Conservation (phyloP, 1,140 invertebrate species). For the Lithobius niger region DNA sequence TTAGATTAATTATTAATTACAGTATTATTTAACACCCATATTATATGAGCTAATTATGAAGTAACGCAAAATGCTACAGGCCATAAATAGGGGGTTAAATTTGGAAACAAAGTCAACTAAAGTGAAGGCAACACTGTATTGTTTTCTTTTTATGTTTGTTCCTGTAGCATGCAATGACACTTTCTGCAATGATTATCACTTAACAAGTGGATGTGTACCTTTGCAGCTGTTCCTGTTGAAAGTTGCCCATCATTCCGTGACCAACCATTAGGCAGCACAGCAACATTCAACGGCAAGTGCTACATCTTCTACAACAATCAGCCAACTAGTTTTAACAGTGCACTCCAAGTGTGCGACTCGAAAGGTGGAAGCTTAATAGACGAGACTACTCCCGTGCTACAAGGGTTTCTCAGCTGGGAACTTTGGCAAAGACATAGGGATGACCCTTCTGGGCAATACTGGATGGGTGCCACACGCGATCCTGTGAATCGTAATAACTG, state of each 20-base stretch:
- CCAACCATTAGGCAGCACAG: slow-evolving; percentile 77
- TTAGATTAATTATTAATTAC: too few relatives aligned
- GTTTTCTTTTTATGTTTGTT: not conserved
- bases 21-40: too few relatives aligned
- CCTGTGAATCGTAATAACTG: slow-evolving; percentile 61
- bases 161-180: not conserved
- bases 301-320: slow-evolving; percentile 90
- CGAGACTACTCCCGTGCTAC: slow-evolving; percentile 83
- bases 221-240: slow-evolving; percentile 70
- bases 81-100: too few relatives aligned
- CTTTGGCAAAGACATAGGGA: slow-evolving; percentile 76
- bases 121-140: not conserved
- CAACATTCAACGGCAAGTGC: slow-evolving; percentile 90
- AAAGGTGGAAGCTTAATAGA: slow-evolving; percentile 73
- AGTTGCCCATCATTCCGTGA: slow-evolving; percentile 82
- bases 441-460: slow-evolving; percentile 82
- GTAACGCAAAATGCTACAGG: too few relatives aligned
- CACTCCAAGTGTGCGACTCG: slow-evolving; percentile 60
- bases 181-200: slow-evolving; percentile 1
- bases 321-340: slow-evolving; percentile 63
- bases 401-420: slow-evolving; percentile 90
- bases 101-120: not conserved
- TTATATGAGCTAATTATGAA: too few relatives aligned
- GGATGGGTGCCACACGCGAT: slow-evolving; percentile 82
- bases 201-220: slow-evolving; percentile 3